Evolutionary conservation across 1,140 invertebrate species (phyloP).

Genomic region (Euwallacea fornicatus): DNA sequence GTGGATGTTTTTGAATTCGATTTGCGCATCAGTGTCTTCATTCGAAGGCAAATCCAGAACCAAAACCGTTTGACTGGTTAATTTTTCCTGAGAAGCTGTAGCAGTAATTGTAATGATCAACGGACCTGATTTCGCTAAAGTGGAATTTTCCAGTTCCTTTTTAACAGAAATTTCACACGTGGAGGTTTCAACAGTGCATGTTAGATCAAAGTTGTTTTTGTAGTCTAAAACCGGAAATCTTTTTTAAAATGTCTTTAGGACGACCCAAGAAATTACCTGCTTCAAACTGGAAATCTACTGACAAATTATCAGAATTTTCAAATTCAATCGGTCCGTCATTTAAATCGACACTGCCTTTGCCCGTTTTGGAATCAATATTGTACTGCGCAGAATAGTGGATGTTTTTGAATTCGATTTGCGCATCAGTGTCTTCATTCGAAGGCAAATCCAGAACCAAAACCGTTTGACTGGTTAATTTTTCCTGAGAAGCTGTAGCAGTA

Average conservation of each 20-base stretch:
- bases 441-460: conserved; percentile 13
- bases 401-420: not conserved
- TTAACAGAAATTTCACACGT: not conserved
- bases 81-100: not conserved
- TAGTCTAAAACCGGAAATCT: not conserved
- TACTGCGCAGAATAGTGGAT: not conserved
- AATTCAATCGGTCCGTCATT: not conserved
- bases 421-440: not conserved
- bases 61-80: not conserved
- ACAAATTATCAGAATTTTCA: not conserved
- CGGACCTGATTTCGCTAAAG: not conserved
- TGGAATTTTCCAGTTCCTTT: not conserved
- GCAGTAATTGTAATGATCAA: conserved; percentile 4
- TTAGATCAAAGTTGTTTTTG: not conserved
- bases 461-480: not conserved
- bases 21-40: not conserved
- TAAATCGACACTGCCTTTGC: not conserved
- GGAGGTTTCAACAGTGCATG: not conserved
- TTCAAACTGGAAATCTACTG: not conserved
- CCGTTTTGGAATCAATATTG: not conserved
- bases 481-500: not conserved
- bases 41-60: not conserved
- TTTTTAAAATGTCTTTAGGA: not conserved
- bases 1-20: conserved; percentile 1
- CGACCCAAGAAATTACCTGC: not conserved